Evolutionary conservation across 1,140 invertebrate species (phyloP).

Genomic region (Tetramorium parvispinum): DNA sequence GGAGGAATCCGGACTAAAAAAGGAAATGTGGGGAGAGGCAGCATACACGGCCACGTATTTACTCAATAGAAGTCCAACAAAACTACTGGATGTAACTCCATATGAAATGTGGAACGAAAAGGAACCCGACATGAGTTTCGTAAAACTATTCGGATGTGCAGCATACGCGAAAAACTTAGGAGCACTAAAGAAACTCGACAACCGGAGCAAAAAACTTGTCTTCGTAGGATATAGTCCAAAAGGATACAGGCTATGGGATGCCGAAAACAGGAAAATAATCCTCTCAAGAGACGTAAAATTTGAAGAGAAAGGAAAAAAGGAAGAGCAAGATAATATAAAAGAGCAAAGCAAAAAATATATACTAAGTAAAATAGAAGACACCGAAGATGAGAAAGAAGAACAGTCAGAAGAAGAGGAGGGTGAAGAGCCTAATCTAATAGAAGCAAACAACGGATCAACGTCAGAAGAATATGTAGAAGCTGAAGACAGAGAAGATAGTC

Average conservation of each 20-base stretch:
- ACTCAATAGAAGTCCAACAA: neutral
- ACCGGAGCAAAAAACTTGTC: too few species aligned
- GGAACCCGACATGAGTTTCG: neutral
- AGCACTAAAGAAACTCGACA: too few species aligned
- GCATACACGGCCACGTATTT: conserved; percentile 63
- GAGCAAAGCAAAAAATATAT: neutral
- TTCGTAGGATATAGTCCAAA: conserved; percentile 17
- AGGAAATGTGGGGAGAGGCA: conserved; percentile 78
- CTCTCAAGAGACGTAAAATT: neutral
- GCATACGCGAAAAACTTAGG: neutral
- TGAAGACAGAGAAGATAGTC: neutral
- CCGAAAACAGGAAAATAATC: neutral
- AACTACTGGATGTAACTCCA: neutral
- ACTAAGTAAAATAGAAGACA: neutral
- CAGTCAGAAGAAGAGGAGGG: neutral
- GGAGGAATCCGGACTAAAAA: conserved; percentile 70
- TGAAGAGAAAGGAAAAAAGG: neutral
- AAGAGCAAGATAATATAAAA: too few species aligned
- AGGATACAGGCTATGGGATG: conserved; percentile 1
- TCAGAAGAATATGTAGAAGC: neutral
- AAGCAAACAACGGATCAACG: neutral
- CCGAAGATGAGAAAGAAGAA: neutral
- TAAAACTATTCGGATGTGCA: neutral
- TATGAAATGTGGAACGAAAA: neutral
- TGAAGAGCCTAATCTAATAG: neutral